Percentiles rank a stretch among this genome's conserved stretches.
phyloP scores from a whole-genome alignment of 2,113 vertebrate genomes.

The Salvelinus sp. region DNA sequence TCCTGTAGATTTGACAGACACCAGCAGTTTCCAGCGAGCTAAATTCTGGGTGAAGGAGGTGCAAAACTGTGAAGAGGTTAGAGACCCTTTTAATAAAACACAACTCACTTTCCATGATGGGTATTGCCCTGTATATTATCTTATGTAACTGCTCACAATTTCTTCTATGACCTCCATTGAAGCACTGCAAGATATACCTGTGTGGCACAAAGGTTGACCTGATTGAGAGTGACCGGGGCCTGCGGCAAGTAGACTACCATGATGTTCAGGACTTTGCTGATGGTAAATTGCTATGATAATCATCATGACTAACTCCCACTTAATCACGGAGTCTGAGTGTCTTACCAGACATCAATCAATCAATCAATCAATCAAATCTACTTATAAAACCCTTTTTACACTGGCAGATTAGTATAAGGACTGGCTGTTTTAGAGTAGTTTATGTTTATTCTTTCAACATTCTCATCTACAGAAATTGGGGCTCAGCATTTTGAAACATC shows the following conservation, averaged over 20 bases:
- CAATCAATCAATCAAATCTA: too few relatives aligned
- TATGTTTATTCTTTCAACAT: not conserved
- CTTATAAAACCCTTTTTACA: too few relatives aligned
- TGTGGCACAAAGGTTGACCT: conserved; percentile 94
- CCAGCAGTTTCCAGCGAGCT: conserved; percentile 90
- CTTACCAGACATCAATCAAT: too few relatives aligned
- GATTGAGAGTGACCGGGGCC: conserved; percentile 80
- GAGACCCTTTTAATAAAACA: conserved; percentile 3
- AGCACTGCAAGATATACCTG: conserved; percentile 94
- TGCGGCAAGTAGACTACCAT: conserved; percentile 87
- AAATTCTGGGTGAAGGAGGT: conserved; percentile 98
- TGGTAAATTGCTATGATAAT: conserved; percentile 65
- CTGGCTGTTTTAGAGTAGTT: too few relatives aligned
- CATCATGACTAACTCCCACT: not conserved
- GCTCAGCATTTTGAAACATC: conserved; percentile 94
- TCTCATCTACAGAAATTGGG: conserved; percentile 82
- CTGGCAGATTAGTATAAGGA: too few relatives aligned
- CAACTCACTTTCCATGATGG: too few relatives aligned
- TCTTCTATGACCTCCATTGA: conserved; percentile 7
- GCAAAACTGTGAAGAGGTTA: conserved; percentile 91
- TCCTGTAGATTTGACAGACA: conserved; percentile 86
- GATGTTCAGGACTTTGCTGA: conserved; percentile 95
- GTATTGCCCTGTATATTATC: too few relatives aligned
- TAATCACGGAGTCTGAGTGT: too few relatives aligned
- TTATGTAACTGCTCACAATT: not conserved